phyloP scores from a whole-genome alignment of 2,113 vertebrate species.

The Calcarius ornatus region DNA sequence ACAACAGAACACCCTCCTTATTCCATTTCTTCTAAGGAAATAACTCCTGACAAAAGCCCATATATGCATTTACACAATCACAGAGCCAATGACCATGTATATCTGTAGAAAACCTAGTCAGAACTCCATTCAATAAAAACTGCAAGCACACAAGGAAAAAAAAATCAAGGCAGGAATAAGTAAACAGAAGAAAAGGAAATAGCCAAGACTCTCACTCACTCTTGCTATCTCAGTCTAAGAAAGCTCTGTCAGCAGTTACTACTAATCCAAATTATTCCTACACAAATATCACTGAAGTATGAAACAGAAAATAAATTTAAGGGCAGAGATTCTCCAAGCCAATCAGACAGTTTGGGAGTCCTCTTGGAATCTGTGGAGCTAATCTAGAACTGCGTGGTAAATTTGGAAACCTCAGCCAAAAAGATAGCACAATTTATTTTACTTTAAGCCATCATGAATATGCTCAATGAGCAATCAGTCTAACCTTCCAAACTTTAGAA shows the following conservation, averaged over 20 bases:
- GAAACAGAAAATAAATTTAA: not conserved
- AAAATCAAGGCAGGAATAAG: not conserved
- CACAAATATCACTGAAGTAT: not conserved
- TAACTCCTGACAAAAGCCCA: not conserved
- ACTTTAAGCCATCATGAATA: not conserved
- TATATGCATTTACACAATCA: not conserved
- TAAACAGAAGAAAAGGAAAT: not conserved
- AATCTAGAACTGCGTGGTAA: not conserved
- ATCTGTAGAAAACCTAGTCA: not conserved
- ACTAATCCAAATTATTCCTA: not conserved
- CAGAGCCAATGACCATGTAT: accelerated
- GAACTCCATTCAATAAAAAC: not conserved
- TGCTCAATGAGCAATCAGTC: not conserved
- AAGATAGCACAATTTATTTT: not conserved
- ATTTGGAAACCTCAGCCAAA: not conserved
- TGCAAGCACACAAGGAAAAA: not conserved
- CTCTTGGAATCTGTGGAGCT: not conserved
- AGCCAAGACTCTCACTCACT: not conserved
- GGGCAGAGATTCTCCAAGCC: not conserved
- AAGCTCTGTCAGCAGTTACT: not conserved
- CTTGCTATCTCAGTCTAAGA: not conserved
- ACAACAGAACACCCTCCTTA: not conserved
- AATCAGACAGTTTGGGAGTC: not conserved
- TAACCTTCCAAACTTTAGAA: not conserved
- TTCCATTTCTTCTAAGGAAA: not conserved